These are phyloP conservation scores for Corythaixoides concolor DNA, from an alignment of 2,113 vertebrate species.

Conservation along the genomic window DNA sequence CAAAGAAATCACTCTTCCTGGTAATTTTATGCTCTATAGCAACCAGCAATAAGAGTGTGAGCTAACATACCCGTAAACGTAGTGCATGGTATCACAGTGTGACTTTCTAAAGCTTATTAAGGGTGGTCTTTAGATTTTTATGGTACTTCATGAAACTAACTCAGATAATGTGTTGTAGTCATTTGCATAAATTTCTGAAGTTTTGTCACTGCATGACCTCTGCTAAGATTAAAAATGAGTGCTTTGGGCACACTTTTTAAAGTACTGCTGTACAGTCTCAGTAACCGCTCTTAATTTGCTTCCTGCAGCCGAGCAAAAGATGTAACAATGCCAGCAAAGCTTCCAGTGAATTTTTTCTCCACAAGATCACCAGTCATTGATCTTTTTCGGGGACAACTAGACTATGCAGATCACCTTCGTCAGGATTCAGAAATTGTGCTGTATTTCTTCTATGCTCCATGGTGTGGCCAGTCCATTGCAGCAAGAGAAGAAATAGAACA, in stretches of 20 bases:
- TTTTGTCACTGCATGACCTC: neutral
- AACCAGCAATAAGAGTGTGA: conserved; percentile 7
- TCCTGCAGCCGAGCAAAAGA: conserved; percentile 86
- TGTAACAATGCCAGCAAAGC: conserved; percentile 86
- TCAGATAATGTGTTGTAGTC: neutral
- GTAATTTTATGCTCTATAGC: conserved; percentile 13
- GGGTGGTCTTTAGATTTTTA: neutral
- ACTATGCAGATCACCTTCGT: conserved; percentile 85
- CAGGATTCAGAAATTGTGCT: conserved; percentile 85
- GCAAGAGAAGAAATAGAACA: conserved; percentile 85
- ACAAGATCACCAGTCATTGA: conserved; percentile 84
- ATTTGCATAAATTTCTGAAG: neutral
- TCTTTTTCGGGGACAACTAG: conserved; percentile 91
- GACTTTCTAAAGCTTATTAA: neutral
- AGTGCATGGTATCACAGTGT: neutral
- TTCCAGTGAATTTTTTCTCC: conserved; percentile 90
- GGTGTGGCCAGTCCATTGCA: conserved; percentile 94
- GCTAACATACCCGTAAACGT: neutral
- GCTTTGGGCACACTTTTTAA: neutral
- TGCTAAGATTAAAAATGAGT: neutral
- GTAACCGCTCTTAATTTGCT: neutral
- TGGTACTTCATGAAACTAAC: neutral
- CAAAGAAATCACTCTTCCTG: conserved; percentile 44
- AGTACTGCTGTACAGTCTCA: neutral
- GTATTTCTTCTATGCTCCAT: conserved; percentile 93